phyloP scores from a whole-genome alignment of 2,888 invertebrate species.

The Leptinotarsa juncta region DNA sequence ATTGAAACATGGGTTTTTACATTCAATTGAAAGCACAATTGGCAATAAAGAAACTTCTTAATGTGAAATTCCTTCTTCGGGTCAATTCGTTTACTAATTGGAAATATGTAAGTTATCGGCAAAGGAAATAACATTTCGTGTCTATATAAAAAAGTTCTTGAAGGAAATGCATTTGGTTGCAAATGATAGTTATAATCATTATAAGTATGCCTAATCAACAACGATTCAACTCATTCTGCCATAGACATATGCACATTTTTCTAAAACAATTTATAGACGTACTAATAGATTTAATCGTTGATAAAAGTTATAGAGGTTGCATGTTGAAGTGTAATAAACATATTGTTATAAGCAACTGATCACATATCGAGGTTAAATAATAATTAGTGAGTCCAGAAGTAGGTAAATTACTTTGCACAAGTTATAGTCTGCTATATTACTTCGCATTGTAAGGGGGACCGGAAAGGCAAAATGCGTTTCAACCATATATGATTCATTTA shows the following conservation, averaged over 20 bases:
- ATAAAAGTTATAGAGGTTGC: neutral
- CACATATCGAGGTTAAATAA: slow-evolving; percentile 3
- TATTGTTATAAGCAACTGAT: neutral
- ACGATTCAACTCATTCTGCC: neutral
- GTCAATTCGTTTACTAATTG: neutral
- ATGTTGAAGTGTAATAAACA: slow-evolving; percentile 5
- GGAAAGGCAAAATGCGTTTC: neutral
- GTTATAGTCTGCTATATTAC: neutral
- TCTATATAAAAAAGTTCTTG: neutral
- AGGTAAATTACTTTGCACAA: neutral
- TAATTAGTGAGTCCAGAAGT: neutral
- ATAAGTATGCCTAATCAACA: neutral
- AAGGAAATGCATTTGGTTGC: neutral
- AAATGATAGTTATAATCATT: neutral
- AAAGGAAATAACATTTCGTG: neutral
- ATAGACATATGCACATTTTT: neutral
- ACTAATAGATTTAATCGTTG: neutral
- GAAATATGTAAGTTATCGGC: neutral
- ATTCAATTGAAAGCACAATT: neutral
- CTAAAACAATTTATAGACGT: neutral
- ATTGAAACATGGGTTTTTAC: neutral
- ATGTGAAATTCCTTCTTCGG: neutral
- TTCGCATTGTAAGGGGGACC: neutral
- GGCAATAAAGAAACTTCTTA: neutral
- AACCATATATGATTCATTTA: neutral